Percentiles rank a stretch among this genome's conserved stretches.
Conservation (phyloP, 2,113 vertebrate species). For the Nesoenas mayeri region DNA sequence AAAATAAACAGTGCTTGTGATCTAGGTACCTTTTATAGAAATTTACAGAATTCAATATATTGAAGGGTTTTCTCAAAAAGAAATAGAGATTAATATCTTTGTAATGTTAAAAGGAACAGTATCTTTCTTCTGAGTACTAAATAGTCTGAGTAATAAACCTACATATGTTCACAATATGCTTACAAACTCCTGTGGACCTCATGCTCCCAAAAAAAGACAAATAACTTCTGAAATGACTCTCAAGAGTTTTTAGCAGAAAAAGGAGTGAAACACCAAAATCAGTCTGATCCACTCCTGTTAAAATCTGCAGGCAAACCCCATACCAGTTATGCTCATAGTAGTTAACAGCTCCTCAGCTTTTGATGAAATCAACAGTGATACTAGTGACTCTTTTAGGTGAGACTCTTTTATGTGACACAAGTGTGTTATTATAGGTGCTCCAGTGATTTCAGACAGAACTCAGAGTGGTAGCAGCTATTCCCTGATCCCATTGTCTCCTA, state of each 20-base stretch:
- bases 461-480: background rate
- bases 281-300: background rate
- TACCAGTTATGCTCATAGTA: rapidly evolving
- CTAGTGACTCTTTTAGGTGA: background rate
- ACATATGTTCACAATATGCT: background rate
- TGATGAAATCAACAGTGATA: background rate
- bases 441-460: background rate
- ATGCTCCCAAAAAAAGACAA: background rate
- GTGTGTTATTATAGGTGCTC: background rate
- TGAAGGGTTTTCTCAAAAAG: background rate
- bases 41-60: background rate
- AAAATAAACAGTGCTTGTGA: background rate
- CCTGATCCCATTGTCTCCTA: background rate
- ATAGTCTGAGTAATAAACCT: background rate
- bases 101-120: background rate
- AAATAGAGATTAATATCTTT: background rate
- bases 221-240: background rate
- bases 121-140: background rate
- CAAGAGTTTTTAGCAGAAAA: background rate
- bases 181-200: background rate
- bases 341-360: background rate
- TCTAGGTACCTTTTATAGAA: background rate
- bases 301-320: background rate
- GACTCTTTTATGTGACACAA: background rate
- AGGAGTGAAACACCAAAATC: background rate